Evolutionary conservation across 1,140 invertebrate genomes (phyloP), one percentile per base, ranked within the genome.

Genomic region (Drosophila serrata): DNA sequence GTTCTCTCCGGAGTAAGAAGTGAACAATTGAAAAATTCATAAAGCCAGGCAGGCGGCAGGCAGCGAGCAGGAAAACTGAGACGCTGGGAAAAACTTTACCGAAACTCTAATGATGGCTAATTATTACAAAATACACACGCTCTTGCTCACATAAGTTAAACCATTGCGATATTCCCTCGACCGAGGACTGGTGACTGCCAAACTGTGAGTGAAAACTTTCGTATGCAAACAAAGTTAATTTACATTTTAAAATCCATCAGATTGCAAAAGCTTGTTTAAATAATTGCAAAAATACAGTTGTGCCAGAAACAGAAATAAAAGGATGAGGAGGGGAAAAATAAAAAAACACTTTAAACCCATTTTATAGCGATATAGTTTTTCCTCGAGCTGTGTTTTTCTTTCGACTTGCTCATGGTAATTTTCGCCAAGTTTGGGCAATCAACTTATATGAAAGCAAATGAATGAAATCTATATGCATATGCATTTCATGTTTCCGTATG

Each of bases 21-120:
- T 39, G 74, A 70, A 78, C 75, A 88, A 88, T 88, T 88, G 84
- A 88, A 88, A 88, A 88, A 88, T 88, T 77, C 77, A 88, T 84
- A 84, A 82, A 79, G 79, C 82, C n/a, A n/a, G n/a, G n/a, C n/a
- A n/a, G n/a, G n/a, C n/a, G n/a, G n/a, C n/a, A 40, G 40, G 59
- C 65, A 73, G 79, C 79, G 51, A 53, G 62, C 45, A 57, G 81
- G 69, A 67, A 29, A 51, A 69, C 19, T 33, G 82, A 86, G 80
- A 78, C 72, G 62, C 45, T 9, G 62, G 62, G 39, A 56, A 56
- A 56, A 73, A 87, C 45, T 76, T 58, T 60, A 24, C 43, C 57
- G 13, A 68, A 82, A 62, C 68, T 81, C 64, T 87, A 86, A 82
- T 87, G 60, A 65, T 60, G 63, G 72, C 76, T 87, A 87, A 87